Conservation (phyloP, 2,797 vertebrate genomes). For the Euthynnus affinis region DNA sequence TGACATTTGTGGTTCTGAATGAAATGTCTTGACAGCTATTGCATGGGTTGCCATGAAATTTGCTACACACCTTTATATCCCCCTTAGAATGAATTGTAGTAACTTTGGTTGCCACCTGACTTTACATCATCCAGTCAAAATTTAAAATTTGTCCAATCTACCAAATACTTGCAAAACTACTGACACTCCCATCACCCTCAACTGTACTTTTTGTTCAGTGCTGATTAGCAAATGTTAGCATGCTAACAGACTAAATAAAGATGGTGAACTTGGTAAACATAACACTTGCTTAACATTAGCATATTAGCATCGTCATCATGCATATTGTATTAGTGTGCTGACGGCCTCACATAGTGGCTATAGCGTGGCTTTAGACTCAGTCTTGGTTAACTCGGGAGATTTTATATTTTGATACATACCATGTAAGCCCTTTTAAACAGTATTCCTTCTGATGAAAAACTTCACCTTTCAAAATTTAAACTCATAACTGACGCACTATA, state of each 20-base stretch:
- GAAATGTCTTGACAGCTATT: not conserved
- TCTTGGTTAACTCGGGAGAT: not conserved
- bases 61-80: not conserved
- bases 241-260: not conserved
- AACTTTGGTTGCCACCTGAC: not conserved
- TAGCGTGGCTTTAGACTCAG: not conserved
- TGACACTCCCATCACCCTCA: not conserved
- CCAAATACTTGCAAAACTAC: not conserved
- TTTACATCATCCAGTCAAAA: not conserved
- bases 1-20: not conserved
- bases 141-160: not conserved
- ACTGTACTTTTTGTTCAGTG: not conserved
- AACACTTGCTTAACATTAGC: not conserved
- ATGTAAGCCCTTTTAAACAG: constrained; percentile 32
- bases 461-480: constrained; percentile 29
- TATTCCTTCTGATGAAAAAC: constrained; percentile 29
- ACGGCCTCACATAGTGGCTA: not conserved
- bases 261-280: not conserved
- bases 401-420: constrained; percentile 14
- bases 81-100: not conserved
- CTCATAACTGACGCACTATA: constrained; percentile 19
- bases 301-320: not conserved
- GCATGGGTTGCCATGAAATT: not conserved
- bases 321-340: not conserved
- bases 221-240: not conserved